Conservation (phyloP, 2,888 invertebrate genomes). For the Catocala sponsa region DNA sequence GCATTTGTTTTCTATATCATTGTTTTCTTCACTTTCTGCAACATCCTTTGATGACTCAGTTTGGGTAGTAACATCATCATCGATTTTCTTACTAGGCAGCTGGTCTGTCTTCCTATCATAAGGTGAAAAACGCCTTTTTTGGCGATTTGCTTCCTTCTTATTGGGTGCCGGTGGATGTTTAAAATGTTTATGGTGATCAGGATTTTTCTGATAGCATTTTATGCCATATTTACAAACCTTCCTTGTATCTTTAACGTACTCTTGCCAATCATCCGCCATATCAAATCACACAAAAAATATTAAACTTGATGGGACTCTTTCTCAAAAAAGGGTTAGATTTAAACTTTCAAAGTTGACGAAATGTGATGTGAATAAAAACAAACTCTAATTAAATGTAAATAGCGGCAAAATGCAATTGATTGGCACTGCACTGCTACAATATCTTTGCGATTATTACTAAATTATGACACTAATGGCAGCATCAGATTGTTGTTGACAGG, state of each 20-base stretch:
- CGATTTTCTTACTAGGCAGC: conserved; percentile 6
- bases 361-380: no score
- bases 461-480: no score
- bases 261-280: conserved; percentile 78
- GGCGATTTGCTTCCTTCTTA: conserved; percentile 51
- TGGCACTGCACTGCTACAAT: no score
- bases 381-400: no score
- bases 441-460: no score
- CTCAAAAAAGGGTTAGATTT: no score
- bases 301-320: no score
- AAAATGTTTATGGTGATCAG: conserved; percentile 91
- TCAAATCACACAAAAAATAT: neutral
- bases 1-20: conserved; percentile 4
- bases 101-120: conserved; percentile 50
- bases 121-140: conserved; percentile 60
- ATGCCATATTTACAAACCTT: conserved; percentile 92
- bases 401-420: no score
- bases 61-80: conserved; percentile 1
- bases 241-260: conserved; percentile 79
- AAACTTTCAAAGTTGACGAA: no score
- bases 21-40: conserved; percentile 20
- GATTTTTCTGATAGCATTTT: conserved; percentile 95
- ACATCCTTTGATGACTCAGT: conserved; percentile 3
- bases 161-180: conserved; percentile 90
- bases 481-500: no score